Evolutionary conservation across 2,888 invertebrate species (phyloP).

Genomic region (Dryadula phaetusa): DNA sequence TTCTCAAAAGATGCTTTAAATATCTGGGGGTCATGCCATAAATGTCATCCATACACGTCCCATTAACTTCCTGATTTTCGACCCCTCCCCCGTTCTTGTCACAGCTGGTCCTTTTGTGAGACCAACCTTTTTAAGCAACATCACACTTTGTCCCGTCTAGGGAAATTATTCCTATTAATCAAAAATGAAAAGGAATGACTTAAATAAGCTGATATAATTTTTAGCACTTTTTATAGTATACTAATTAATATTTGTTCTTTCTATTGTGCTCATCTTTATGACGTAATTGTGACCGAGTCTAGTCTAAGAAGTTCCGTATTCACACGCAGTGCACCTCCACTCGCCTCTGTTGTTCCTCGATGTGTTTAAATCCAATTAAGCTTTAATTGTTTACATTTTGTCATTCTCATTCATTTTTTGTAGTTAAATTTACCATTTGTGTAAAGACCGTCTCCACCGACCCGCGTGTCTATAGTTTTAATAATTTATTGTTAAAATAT

Average conservation of each 20-base stretch:
- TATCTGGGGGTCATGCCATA: too few relatives aligned
- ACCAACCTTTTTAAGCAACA: too few relatives aligned
- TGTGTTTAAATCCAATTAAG: constrained; percentile 20
- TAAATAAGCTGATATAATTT: too few relatives aligned
- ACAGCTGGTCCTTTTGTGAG: too few relatives aligned
- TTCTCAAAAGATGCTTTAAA: too few relatives aligned
- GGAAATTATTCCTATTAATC: too few relatives aligned
- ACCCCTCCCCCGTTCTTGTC: too few relatives aligned
- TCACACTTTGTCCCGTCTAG: too few relatives aligned
- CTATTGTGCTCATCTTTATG: not conserved
- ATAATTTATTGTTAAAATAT: constrained; percentile 4
- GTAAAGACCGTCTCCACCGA: constrained; percentile 23
- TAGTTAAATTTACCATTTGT: constrained; percentile 32
- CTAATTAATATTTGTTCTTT: not conserved
- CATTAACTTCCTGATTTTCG: too few relatives aligned
- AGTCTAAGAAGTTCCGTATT: constrained; percentile 20
- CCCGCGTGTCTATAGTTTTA: constrained; percentile 27
- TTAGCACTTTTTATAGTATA: too few relatives aligned
- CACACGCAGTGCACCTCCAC: constrained; percentile 21
- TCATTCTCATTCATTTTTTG: constrained; percentile 25
- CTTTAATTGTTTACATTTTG: constrained; percentile 36
- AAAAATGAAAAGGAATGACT: too few relatives aligned
- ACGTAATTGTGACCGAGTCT: not conserved
- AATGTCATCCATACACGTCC: too few relatives aligned
- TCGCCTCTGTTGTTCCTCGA: constrained; percentile 27